These are phyloP conservation scores for Merluccius polli DNA, from an alignment of 2,797 vertebrate genomes.

Conservation along the genomic window DNA sequence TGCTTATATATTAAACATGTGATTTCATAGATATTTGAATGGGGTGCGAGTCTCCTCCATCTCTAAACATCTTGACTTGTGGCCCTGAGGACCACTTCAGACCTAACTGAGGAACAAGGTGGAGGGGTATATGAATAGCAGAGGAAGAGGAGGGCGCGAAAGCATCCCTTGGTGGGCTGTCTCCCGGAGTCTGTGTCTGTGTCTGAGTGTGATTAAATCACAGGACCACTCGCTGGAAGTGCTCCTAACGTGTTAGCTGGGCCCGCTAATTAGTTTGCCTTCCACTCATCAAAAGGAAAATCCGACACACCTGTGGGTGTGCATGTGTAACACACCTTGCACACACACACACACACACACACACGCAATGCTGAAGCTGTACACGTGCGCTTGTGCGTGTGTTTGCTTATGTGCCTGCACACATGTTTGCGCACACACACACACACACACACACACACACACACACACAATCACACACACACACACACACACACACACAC, in stretches of 20 bases:
- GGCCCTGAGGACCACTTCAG: not conserved
- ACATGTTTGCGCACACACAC: not conserved
- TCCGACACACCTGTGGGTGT: slow-evolving; percentile 45
- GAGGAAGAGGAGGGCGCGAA: slow-evolving; percentile 34
- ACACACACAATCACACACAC: not conserved
- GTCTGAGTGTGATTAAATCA: slow-evolving; percentile 51
- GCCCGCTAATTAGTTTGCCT: slow-evolving; percentile 60
- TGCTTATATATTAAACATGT: not conserved
- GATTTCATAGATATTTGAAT: not conserved
- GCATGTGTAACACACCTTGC: not conserved
- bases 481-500: too few relatives aligned
- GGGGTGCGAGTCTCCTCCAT: too few relatives aligned
- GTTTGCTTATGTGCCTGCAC: slow-evolving; percentile 22
- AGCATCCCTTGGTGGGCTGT: slow-evolving; percentile 14
- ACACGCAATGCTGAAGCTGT: slow-evolving; percentile 6
- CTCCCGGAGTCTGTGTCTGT: slow-evolving; percentile 42
- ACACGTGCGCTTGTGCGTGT: not conserved
- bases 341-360: not conserved
- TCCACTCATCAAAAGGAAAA: slow-evolving; percentile 56
- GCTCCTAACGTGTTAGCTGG: slow-evolving; percentile 55
- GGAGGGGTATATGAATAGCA: slow-evolving; percentile 30
- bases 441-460: not conserved
- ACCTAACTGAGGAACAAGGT: not conserved
- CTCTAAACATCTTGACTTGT: not conserved
- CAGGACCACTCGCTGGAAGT: slow-evolving; percentile 44